phyloP scores from a whole-genome alignment of 2,888 invertebrate species.

The Lysandra bellargus region DNA sequence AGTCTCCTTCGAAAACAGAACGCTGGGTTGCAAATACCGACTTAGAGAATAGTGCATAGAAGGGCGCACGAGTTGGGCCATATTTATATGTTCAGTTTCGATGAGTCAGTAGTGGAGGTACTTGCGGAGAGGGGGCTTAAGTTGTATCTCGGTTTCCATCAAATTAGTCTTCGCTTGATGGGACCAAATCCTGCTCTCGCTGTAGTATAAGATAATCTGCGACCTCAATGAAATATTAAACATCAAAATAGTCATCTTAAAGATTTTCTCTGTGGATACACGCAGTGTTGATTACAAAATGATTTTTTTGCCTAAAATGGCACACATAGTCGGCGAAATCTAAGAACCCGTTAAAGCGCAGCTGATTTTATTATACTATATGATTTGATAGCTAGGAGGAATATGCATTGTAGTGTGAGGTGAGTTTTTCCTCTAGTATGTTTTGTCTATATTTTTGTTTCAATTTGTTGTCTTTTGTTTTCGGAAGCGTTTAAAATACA shows the following conservation, averaged over 20 bases:
- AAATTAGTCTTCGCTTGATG: background rate
- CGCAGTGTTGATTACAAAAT: background rate
- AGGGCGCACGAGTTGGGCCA: background rate
- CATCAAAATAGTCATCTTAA: background rate
- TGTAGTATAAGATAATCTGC: background rate
- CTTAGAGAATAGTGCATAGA: background rate
- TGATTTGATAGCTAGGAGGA: background rate
- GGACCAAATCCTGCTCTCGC: background rate
- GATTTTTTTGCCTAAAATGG: background rate
- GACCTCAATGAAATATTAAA: background rate
- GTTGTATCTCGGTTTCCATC: background rate
- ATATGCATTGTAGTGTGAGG: background rate
- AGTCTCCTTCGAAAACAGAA: background rate
- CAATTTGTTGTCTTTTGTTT: background rate
- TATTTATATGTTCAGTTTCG: background rate
- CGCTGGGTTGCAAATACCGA: background rate
- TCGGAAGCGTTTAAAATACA: slow-evolving; percentile 11
- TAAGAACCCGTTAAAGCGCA: background rate
- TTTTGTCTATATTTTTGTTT: background rate
- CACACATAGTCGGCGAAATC: no score
- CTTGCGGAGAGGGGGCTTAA: background rate
- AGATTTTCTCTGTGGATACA: background rate
- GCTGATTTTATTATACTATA: background rate
- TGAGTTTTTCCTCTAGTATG: background rate
- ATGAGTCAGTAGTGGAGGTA: background rate